Evolutionary conservation across 2,888 invertebrate genomes (phyloP).

Genomic region (Macrosoma leucophasiata): DNA sequence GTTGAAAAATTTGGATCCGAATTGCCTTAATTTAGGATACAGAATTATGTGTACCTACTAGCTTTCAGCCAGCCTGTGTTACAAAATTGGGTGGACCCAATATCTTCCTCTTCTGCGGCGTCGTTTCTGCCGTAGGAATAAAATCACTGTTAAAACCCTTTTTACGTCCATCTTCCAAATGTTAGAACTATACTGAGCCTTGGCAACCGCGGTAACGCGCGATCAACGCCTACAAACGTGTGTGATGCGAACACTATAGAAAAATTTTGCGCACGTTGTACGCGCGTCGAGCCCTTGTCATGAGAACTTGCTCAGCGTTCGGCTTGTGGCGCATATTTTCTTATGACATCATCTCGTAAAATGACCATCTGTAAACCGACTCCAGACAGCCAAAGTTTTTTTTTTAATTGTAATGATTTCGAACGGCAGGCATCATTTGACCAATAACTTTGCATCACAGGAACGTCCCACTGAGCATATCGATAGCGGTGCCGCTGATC

Average conservation of each 20-base stretch:
- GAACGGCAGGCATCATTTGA: too few species aligned
- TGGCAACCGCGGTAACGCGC: conserved; percentile 20
- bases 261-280: too few species aligned
- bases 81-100: conserved; percentile 21
- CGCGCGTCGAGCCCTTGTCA: too few species aligned
- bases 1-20: conserved; percentile 14
- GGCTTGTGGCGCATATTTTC: too few species aligned
- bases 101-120: conserved; percentile 23
- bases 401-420: too few species aligned
- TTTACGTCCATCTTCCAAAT: conserved; percentile 26
- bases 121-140: conserved; percentile 24
- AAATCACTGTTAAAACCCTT: conserved; percentile 27
- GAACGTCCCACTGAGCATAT: conserved; percentile 87
- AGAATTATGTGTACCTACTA: conserved; percentile 10
- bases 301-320: too few species aligned
- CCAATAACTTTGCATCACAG: conserved; percentile 70
- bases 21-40: conserved; percentile 16
- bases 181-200: conserved; percentile 15
- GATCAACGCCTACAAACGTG: conserved; percentile 20
- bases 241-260: too few species aligned
- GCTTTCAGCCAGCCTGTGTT: conserved; percentile 16
- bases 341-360: too few species aligned
- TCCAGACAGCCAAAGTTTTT: too few species aligned
- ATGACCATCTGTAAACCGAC: too few species aligned
- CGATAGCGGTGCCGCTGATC: conserved; percentile 87